Evolutionary conservation across 2,113 vertebrate genomes (phyloP), one percentile per base, ranked within the genome.

Genomic region (Dissostichus mawsoni): DNA sequence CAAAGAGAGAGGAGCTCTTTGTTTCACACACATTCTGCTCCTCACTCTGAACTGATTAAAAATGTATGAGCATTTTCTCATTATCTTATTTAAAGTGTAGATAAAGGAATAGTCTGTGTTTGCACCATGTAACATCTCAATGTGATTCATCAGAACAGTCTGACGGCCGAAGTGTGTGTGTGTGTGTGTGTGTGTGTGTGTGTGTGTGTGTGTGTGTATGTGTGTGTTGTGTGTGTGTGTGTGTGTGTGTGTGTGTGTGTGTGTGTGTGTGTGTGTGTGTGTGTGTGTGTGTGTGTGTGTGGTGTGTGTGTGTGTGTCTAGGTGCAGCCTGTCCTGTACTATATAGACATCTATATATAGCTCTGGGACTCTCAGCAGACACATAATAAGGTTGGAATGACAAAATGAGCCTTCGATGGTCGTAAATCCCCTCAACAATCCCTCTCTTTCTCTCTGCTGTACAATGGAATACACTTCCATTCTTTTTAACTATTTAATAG

Each of bases 351-450:
- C 90, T 92, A 94, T 92, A 89, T 89, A 89, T 94, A 94, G 90
- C 86, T 61, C n/a, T 47, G 67, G 65, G 73, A 81, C 86, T 89
- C 88, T 81, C 78, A 75, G 75, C 78, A 85, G 91, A 85, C 87
- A 89, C 86, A 90, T 91, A 93, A 94, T 91, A 91, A 91, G 91
- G 86, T 85, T 93, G 87, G 74, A 85, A 86, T 88, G 91, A 94
- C 89, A 94, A 81, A 93, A 89, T 93, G 88, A 80, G 85, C 90
- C 61, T 56, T 66, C 45, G 89, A 82, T 63, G 79, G 74, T 81
- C 87, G 88, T 90, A 89, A 87, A 90, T 90, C 78, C 85, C 23
- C 41, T 36, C 58, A 71, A 18, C 75, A 33, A 52, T 76, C 82
- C 47, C 29, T 59, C 59, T 8, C 56, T 59, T 47, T 33, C 63